Evolutionary conservation across 1,140 invertebrate species (phyloP), one percentile per base, ranked within the genome.

Genomic region (Coenobita brevimanus): DNA sequence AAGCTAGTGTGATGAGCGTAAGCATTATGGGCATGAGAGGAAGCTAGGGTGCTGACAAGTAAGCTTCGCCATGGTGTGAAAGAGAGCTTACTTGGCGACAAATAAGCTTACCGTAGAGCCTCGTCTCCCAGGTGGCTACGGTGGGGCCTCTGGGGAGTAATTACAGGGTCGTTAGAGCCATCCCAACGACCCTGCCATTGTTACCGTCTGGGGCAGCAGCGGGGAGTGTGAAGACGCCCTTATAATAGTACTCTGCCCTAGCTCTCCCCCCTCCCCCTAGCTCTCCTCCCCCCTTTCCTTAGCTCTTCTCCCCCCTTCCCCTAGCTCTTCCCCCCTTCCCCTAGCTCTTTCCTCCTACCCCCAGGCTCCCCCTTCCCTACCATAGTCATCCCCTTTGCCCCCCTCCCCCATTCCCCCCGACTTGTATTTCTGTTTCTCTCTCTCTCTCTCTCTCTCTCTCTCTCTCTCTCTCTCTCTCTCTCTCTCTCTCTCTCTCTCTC

Each of bases 71-170:
- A 6, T 17, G 46, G 46, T 50, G 46, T 8, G 46, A 8, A 17
- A 8, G 6, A 17, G 46, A 50, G 46, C n/a, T n/a, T n/a, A n/a
- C n/a, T n/a, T n/a, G n/a, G n/a, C n/a, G n/a, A n/a, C n/a, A n/a
- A n/a, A n/a, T n/a, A n/a, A n/a, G n/a, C n/a, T n/a, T n/a, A n/a
- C n/a, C n/a, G 46, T 8, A n/a, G 57, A 33, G 80, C 24, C 62
- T 69, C n/a, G 41, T 71, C 62, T 82, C 80, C 80, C 80, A 82
- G 62, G 80, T 60, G 73, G 36, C 24, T 24, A 43, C 43, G 80
- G 67, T 60, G 80, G 38, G 80, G 80, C 79, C 62, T 67, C 79
- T 50, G 80, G 62, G 67, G 80, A 64, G 62, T 71, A 71, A 69
- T 71, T 43, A 71, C 64, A 82, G 80, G 64, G 62, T 82, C 80